Evolutionary conservation across 2,888 invertebrate genomes (phyloP), one percentile per base, ranked within the genome.

Genomic region (Cetonia aurata): DNA sequence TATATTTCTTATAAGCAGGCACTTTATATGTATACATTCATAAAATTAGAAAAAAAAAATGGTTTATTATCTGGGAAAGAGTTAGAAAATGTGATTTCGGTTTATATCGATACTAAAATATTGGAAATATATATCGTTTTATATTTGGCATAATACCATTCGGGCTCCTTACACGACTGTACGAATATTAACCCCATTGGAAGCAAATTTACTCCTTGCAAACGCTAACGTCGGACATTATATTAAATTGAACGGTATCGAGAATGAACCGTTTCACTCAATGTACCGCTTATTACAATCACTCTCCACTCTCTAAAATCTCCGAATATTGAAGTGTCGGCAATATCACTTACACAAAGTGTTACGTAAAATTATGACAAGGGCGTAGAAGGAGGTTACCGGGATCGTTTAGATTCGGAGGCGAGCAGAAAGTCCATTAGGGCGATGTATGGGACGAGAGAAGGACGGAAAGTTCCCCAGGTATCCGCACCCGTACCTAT

Each of bases 401-500:
- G 19, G 33, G 48, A 60, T 60, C 60, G 60, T 60, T 60, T 60
- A 48, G 62, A 65, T 37, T 65, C 41, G 50, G 37, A 65, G 52
- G 62, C 62, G 62, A 65, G 62, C 62, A 37, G 33, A 48, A 50
- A 65, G 62, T 65, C 62, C 52, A 65, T 65, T 65, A 65, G 41
- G 50, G 50, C 15, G 62, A 65, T 25, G 37, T 65, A 65, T 37
- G 62, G 33, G 19, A 50, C 46, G 15, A 33, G 62, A 65, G 50
- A 50, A 46, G 50, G 62, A 65, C 15, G 52, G 50, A 65, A 17
- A 31, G 31, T 60, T 46, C n/a, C 37, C 33, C 50, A 65, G 62
- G 62, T 65, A 65, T 65, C 50, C 37, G 41, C 6, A 60, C 41
- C 17, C 48, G 48, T 65, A n/a, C 33, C 37, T 77, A 77, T 78